These are phyloP conservation scores for Tachysurus fulvidraco DNA, from an alignment of 2,113 vertebrate genomes.

Conservation along the genomic window DNA sequence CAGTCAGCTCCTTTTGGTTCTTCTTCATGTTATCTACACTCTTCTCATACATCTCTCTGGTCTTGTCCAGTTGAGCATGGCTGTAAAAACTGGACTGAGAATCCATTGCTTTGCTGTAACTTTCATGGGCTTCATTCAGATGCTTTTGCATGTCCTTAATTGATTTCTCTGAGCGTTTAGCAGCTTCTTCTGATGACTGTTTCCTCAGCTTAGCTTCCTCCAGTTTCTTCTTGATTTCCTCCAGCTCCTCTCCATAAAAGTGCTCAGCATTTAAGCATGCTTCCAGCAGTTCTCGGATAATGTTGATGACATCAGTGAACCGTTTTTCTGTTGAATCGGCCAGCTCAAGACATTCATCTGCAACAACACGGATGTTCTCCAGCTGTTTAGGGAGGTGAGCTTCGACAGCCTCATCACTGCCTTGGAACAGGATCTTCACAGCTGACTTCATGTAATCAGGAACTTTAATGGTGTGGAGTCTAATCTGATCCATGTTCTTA, in stretches of 20 bases:
- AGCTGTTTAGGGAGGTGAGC: slow-evolving; percentile 51
- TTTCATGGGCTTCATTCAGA: too few relatives aligned
- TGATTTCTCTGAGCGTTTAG: too few relatives aligned
- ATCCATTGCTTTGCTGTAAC: too few relatives aligned
- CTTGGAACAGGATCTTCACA: slow-evolving; percentile 54
- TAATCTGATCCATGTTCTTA: slow-evolving; percentile 60
- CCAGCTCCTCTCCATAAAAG: neutral
- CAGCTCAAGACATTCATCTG: slow-evolving; percentile 48
- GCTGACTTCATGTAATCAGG: slow-evolving; percentile 53
- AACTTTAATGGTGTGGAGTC: slow-evolving; percentile 46
- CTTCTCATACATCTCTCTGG: too few relatives aligned
- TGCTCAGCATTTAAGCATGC: slow-evolving; percentile 35
- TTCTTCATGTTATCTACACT: too few relatives aligned
- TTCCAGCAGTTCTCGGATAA: slow-evolving; percentile 49
- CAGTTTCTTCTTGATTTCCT: neutral
- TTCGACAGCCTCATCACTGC: slow-evolving; percentile 33
- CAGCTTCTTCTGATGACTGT: neutral
- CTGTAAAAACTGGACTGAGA: too few relatives aligned
- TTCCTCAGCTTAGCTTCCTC: slow-evolving; percentile 17
- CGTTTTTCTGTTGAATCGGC: slow-evolving; percentile 21
- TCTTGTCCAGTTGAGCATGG: neutral
- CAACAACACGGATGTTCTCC: slow-evolving; percentile 48
- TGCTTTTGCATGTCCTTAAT: too few relatives aligned
- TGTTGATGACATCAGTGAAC: slow-evolving; percentile 23
- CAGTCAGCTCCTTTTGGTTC: too few relatives aligned